Evolutionary conservation across 1,140 invertebrate genomes (phyloP).

Genomic region (Zaprionus kolodkinae): DNA sequence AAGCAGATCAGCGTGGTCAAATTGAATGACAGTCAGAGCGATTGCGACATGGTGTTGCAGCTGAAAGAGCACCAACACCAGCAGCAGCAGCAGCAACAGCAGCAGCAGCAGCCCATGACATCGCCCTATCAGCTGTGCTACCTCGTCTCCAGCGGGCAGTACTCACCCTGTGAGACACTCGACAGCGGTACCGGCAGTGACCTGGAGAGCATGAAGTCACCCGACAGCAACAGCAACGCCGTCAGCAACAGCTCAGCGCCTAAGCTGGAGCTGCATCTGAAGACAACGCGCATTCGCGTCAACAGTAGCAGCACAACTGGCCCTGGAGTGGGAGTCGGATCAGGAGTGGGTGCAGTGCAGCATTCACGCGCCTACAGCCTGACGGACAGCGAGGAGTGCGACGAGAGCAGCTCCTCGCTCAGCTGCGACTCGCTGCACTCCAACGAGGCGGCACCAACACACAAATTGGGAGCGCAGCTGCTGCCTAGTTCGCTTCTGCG

Average conservation of each 20-base stretch:
- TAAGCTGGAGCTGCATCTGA: slow-evolving; percentile 84
- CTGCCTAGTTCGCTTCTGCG: slow-evolving; percentile 69
- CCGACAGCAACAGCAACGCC: slow-evolving; percentile 29
- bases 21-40: slow-evolving; percentile 51
- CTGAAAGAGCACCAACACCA: slow-evolving; percentile 52
- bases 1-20: slow-evolving; percentile 74
- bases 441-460: slow-evolving; percentile 41
- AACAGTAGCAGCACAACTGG: slow-evolving; percentile 65
- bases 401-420: slow-evolving; percentile 75
- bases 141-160: slow-evolving; percentile 90
- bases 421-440: slow-evolving; percentile 83
- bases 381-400: slow-evolving; percentile 80
- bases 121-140: slow-evolving; percentile 85
- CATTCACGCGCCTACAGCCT: slow-evolving; percentile 84
- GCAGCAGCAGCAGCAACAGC: slow-evolving; percentile 23
- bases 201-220: slow-evolving; percentile 85
- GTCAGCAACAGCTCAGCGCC: slow-evolving; percentile 48
- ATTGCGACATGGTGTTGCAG: slow-evolving; percentile 47
- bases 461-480: slow-evolving; percentile 25
- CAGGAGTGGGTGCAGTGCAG: not conserved
- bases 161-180: slow-evolving; percentile 90
- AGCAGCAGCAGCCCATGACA: slow-evolving; percentile 24
- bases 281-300: slow-evolving; percentile 84
- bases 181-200: slow-evolving; percentile 94
- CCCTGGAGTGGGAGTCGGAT: not conserved